Conservation (phyloP, 2,888 invertebrate species). For the Elysia crispata region DNA sequence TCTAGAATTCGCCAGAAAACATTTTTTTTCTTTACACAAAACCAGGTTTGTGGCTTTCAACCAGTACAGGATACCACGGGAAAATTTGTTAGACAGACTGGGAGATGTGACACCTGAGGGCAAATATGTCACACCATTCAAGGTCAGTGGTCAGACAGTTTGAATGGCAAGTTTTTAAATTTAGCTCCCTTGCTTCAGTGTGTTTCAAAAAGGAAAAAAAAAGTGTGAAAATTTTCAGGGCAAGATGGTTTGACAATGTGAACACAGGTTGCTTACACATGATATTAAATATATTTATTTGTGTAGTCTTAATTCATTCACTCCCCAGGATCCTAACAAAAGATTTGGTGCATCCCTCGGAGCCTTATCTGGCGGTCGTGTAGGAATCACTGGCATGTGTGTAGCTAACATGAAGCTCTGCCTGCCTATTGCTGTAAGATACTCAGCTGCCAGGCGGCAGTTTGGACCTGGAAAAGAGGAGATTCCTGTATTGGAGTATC, state of each 20-base stretch:
- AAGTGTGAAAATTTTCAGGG: too few species aligned
- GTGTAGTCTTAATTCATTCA: neutral
- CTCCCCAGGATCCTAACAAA: conserved; percentile 87
- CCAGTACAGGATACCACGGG: conserved; percentile 90
- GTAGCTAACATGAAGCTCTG: conserved; percentile 84
- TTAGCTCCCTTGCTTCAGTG: too few species aligned
- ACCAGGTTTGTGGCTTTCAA: conserved; percentile 90
- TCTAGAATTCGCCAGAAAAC: too few species aligned
- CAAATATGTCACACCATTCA: conserved; percentile 91
- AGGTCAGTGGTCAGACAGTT: conserved; percentile 74
- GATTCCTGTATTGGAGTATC: conserved; percentile 92
- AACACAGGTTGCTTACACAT: neutral
- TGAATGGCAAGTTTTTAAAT: too few species aligned
- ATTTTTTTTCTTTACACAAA: neutral
- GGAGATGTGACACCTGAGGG: conserved; percentile 93
- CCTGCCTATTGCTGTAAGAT: conserved; percentile 89
- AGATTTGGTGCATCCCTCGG: conserved; percentile 90
- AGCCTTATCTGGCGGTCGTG: conserved; percentile 90
- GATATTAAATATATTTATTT: neutral
- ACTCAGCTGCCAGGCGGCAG: conserved; percentile 91
- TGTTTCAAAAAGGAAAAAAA: neutral
- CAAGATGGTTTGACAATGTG: too few species aligned
- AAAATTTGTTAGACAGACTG: conserved; percentile 89
- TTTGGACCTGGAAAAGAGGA: conserved; percentile 88
- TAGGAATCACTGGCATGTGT: conserved; percentile 84